Evolutionary conservation across 1,140 invertebrate species (phyloP), one percentile per base, ranked within the genome.

Genomic region (Procambarus clarkii): DNA sequence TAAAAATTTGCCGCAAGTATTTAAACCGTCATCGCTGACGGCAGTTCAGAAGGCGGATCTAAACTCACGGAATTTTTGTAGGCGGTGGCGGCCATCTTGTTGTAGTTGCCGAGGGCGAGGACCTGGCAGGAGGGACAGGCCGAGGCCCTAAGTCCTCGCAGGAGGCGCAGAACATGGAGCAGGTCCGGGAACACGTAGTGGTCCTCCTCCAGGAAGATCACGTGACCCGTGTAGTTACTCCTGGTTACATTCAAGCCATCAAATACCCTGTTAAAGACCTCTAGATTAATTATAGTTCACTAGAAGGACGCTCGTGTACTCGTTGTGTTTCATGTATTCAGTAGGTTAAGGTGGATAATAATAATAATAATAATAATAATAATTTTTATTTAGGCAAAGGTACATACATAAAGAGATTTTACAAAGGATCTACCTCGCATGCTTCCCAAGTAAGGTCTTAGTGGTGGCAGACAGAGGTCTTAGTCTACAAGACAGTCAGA

Each of bases 171-270:
- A 84, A 98, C 96, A 94, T 98, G 97, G 4, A 99, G 95, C 93
- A 99, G 98, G 95, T 99, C 99, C 94, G 98, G 98, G n/a, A 98
- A 97, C 0, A 99, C 97, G 94, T 98, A 99, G 94, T 99, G 99
- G 95, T 99, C 99, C 94, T 99, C 99, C 95, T 99, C 99, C 24
- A 99, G 95, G 93, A 99, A 98, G n/a, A 99, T 94, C 18, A 98
- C 97, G 93, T 97, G 94, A 84, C 97, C 97, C 96, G 94, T 58
- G 92, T 94, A 93, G 88, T 94, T 93, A 11, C 5, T 21, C 48
- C 64, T 86, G 74, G 95, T 95, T 21, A 95, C 94, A 44, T 94
- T 84, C 34, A 96, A 93, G 9, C 94, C 94, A 92, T 96, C 95
- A 94, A 96, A 96, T 5, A 96, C 94, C 93, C 94, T 94, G 91